Conservation (phyloP, 2,888 invertebrate species). For the Zele albiditarsus region DNA sequence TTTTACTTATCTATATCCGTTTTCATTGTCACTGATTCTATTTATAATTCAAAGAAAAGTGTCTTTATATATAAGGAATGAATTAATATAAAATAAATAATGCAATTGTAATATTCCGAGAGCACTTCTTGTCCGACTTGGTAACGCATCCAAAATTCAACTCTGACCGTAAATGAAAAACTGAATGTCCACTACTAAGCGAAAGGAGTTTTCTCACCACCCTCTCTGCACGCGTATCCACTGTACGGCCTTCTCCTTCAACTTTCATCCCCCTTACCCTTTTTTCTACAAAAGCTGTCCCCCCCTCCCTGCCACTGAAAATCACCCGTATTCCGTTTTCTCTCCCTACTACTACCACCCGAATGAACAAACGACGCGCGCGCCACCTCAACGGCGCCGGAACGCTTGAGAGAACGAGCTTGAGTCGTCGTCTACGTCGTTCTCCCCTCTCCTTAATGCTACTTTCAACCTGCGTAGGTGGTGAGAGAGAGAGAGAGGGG, state of each 20-base stretch:
- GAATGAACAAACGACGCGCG: constrained; percentile 19
- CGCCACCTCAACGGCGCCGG: constrained; percentile 13
- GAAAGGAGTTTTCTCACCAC: constrained; percentile 47
- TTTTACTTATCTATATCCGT: no score
- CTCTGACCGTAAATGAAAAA: constrained; percentile 53
- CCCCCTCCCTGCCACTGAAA: constrained; percentile 32
- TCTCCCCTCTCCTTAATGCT: constrained; percentile 43
- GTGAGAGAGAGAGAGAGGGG: constrained; percentile 18
- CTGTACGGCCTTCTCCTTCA: constrained; percentile 23
- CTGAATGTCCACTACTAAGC: constrained; percentile 46
- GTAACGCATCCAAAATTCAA: constrained; percentile 53
- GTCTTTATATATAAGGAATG: no score
- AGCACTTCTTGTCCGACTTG: neutral
- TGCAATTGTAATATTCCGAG: no score
- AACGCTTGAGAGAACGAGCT: constrained; percentile 21
- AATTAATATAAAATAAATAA: no score
- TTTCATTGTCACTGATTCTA: no score
- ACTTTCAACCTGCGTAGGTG: constrained; percentile 32
- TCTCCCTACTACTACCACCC: neutral
- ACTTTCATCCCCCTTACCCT: constrained; percentile 35
- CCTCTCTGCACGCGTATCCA: constrained; percentile 40
- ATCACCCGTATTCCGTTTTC: neutral
- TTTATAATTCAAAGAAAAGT: no score
- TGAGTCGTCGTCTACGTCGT: constrained; percentile 31
- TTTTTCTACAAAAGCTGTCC: neutral